Conservation (phyloP, 1,140 invertebrate species). For the Zaprionus africanus region DNA sequence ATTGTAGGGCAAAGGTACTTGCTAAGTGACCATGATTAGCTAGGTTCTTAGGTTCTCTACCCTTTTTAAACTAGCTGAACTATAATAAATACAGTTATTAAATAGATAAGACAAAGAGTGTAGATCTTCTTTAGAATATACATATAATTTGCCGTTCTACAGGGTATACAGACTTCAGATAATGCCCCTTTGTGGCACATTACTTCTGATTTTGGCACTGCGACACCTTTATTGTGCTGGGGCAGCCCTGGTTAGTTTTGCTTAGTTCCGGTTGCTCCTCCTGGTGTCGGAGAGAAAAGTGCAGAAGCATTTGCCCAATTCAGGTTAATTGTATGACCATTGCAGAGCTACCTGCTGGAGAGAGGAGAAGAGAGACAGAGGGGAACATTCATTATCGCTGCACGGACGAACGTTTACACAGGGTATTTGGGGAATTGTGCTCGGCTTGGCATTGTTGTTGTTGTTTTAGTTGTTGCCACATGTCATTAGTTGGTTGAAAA, state of each 20-base stretch:
- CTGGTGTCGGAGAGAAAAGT: conserved; percentile 29
- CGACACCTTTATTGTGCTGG: conserved; percentile 4
- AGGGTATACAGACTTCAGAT: background rate
- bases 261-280: conserved; percentile 18
- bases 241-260: conserved; percentile 22
- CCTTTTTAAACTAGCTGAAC: too few species aligned
- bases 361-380: background rate
- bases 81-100: too few species aligned
- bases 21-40: too few species aligned
- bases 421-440: conserved; percentile 44
- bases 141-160: background rate
- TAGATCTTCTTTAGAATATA: background rate
- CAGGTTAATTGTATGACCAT: conserved; percentile 55
- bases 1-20: background rate
- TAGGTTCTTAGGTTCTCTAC: too few species aligned
- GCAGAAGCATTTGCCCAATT: conserved; percentile 53
- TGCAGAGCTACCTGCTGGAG: conserved; percentile 9
- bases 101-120: background rate
- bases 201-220: background rate
- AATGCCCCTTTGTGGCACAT: background rate
- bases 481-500: conserved; percentile 37
- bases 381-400: conserved; percentile 42
- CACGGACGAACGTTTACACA: conserved; percentile 39
- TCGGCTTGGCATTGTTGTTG: conserved; percentile 19
- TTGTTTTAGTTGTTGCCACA: conserved; percentile 28